Conservation (phyloP, 1,140 invertebrate genomes). For the Himalopsyche phryganea region DNA sequence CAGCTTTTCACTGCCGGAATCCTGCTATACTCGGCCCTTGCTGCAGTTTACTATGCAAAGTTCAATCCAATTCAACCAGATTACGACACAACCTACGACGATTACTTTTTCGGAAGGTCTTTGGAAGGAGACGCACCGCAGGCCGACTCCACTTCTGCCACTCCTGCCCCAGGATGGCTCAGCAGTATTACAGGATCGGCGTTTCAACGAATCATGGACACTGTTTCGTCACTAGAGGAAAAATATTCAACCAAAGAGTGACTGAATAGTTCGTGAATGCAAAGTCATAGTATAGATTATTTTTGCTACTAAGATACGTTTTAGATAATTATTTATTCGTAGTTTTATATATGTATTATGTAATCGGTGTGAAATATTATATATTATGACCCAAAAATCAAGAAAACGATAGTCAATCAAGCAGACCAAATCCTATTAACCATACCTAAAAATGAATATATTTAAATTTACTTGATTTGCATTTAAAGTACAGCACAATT, state of each 20-base stretch:
- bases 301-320: too few species aligned
- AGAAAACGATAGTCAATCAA: too few species aligned
- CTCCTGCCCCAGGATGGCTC: slow-evolving; percentile 43
- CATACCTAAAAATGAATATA: too few species aligned
- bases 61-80: slow-evolving; percentile 73
- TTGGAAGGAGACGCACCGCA: slow-evolving; percentile 48
- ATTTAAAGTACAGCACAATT: too few species aligned
- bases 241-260: not conserved
- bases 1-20: slow-evolving; percentile 73
- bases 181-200: slow-evolving; percentile 44
- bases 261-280: not conserved
- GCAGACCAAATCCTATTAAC: too few species aligned
- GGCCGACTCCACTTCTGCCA: slow-evolving; percentile 35
- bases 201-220: slow-evolving; percentile 49
- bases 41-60: slow-evolving; percentile 81
- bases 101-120: slow-evolving; percentile 60
- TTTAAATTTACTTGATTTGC: too few species aligned
- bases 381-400: too few species aligned
- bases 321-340: too few species aligned
- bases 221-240: slow-evolving; percentile 35
- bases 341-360: too few species aligned
- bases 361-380: too few species aligned
- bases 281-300: not conserved
- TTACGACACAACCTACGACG: slow-evolving; percentile 65
- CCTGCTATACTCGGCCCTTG: slow-evolving; percentile 76